Evolutionary conservation across 1,140 invertebrate species (phyloP).

Genomic region (Tetramorium parvispinum): DNA sequence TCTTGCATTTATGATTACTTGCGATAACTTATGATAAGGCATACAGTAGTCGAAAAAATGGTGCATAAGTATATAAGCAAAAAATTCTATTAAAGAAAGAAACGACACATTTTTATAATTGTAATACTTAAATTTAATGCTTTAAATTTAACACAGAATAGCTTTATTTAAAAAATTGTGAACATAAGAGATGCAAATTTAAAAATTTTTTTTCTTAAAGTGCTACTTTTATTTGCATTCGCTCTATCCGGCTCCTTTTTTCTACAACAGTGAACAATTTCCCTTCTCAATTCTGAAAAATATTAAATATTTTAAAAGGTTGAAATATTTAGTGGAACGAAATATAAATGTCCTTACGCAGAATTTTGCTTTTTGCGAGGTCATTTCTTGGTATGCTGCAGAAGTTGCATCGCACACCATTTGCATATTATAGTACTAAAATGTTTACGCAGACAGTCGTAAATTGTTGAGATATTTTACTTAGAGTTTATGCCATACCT

Average conservation of each 20-base stretch:
- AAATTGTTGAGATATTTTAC: background rate
- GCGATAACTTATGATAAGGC: background rate
- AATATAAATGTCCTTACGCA: background rate
- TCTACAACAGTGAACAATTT: background rate
- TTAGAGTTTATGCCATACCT: background rate
- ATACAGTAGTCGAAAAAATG: background rate
- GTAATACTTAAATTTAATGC: background rate
- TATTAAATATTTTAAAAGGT: background rate
- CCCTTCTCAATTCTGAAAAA: background rate
- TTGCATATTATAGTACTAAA: slow-evolving; percentile 15
- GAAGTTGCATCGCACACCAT: background rate
- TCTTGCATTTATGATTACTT: slow-evolving; percentile 4
- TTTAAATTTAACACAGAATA: background rate
- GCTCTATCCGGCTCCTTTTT: background rate
- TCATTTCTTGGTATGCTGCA: background rate
- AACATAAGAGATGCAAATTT: background rate
- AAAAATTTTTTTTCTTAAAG: background rate
- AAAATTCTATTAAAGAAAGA: background rate
- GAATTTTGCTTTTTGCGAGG: background rate
- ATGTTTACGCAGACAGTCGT: background rate
- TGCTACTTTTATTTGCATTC: background rate
- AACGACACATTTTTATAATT: background rate
- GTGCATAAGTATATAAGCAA: background rate
- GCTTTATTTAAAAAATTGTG: background rate
- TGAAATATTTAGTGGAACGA: background rate